These are phyloP conservation scores for Hecatera dysodea DNA, from an alignment of 2,888 invertebrate species.

Conservation along the genomic window DNA sequence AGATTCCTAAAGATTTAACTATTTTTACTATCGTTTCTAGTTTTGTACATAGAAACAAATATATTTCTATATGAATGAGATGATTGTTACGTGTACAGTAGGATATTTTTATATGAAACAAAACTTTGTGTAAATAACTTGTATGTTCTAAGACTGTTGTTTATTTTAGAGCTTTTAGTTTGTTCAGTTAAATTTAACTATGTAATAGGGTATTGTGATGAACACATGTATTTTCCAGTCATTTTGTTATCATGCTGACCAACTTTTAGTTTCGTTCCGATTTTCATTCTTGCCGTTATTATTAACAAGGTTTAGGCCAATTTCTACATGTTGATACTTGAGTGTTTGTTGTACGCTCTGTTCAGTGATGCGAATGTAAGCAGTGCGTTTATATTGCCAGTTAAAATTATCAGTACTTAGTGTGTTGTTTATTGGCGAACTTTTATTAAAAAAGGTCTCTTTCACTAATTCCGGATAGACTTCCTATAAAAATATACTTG, in stretches of 20 bases:
- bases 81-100: constrained; percentile 89
- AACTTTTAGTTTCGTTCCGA: constrained; percentile 39
- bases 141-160: constrained; percentile 90
- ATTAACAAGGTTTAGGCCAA: constrained; percentile 35
- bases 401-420: constrained; percentile 53
- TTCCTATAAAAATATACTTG: background rate
- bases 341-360: constrained; percentile 24
- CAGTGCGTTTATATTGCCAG: constrained; percentile 43
- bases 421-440: constrained; percentile 51
- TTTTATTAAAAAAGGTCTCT: constrained; percentile 31
- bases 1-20: constrained; percentile 88
- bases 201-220: constrained; percentile 78
- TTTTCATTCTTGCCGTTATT: constrained; percentile 59
- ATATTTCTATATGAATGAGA: constrained; percentile 87
- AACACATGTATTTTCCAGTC: constrained; percentile 89
- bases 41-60: constrained; percentile 87
- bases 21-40: constrained; percentile 89
- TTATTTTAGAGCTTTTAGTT: constrained; percentile 90
- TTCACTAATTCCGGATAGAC: constrained; percentile 3
- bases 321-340: constrained; percentile 26
- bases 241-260: constrained; percentile 72
- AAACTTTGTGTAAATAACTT: constrained; percentile 90
- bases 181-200: constrained; percentile 85
- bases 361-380: constrained; percentile 34
- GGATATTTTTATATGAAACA: constrained; percentile 87